Evolutionary conservation across 1,140 invertebrate genomes (phyloP).

Genomic region (Drosophila novamexicana): DNA sequence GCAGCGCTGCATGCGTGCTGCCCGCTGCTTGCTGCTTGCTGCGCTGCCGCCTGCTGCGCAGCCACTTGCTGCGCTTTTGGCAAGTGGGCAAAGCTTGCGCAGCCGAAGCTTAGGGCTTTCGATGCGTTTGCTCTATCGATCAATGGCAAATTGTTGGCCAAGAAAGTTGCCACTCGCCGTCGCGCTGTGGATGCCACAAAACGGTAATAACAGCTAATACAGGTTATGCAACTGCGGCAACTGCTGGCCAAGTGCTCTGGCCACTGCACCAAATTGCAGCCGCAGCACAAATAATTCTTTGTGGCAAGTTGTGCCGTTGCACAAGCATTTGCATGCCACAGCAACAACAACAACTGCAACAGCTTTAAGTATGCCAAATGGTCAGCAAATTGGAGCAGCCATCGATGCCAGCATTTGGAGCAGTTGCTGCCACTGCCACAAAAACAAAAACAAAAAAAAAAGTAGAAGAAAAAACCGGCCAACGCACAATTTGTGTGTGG

Average conservation of each 20-base stretch:
- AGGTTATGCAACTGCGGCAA: constrained; percentile 67
- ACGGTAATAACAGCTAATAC: constrained; percentile 82
- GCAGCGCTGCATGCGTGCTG: constrained; percentile 46
- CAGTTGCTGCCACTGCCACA: constrained; percentile 22
- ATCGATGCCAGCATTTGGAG: constrained; percentile 32
- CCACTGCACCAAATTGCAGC: constrained; percentile 21
- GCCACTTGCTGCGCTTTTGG: constrained; percentile 63
- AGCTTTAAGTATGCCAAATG: constrained; percentile 69
- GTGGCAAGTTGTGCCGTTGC: constrained; percentile 43
- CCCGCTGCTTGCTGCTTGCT: not conserved
- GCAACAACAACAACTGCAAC: not conserved
- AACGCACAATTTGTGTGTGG: constrained; percentile 70
- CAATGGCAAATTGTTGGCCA: constrained; percentile 59
- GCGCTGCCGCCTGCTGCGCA: constrained; percentile 60
- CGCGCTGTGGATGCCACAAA: constrained; percentile 49
- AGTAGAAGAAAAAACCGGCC: not conserved
- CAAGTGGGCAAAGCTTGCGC: constrained; percentile 62
- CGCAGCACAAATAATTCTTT: constrained; percentile 31
- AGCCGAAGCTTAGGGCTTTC: constrained; percentile 26
- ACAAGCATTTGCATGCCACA: constrained; percentile 71
- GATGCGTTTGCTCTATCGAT: constrained; percentile 43
- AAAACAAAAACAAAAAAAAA: not conserved
- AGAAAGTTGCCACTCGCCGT: constrained; percentile 25
- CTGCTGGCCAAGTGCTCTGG: constrained; percentile 1
- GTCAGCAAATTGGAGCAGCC: constrained; percentile 71